Conservation (phyloP, 37 sponge, comb jelly and placozoan genomes). For the Tethya wilhelma region DNA sequence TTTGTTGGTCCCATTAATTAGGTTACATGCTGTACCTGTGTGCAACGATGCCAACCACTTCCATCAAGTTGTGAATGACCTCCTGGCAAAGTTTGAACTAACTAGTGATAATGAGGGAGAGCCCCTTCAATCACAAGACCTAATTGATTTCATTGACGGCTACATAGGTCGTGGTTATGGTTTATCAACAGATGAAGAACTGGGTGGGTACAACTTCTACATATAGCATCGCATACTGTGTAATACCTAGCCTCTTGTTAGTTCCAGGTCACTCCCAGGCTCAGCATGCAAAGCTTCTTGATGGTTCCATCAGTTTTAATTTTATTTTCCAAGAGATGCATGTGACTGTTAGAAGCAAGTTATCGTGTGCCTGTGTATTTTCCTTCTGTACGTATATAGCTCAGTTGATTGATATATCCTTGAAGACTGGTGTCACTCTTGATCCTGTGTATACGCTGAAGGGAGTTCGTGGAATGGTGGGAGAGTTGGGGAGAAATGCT, state of each 20-base stretch:
- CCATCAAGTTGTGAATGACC: constrained; percentile 57
- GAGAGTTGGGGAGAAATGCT: constrained; percentile 67
- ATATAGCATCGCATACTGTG: too few relatives aligned
- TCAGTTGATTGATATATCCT: constrained; percentile 42
- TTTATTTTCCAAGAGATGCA: too few relatives aligned
- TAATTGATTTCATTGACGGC: constrained; percentile 86
- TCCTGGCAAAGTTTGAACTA: constrained; percentile 37
- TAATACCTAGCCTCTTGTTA: too few relatives aligned
- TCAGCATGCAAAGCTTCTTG: too few relatives aligned
- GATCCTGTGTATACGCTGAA: constrained; percentile 85
- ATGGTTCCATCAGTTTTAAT: too few relatives aligned
- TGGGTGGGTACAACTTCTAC: too few relatives aligned
- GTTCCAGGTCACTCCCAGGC: too few relatives aligned
- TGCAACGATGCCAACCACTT: constrained; percentile 66
- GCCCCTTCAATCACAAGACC: constrained; percentile 18
- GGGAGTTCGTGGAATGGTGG: constrained; percentile 83
- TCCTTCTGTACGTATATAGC: too few relatives aligned
- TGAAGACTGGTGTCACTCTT: constrained; percentile 70
- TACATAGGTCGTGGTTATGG: constrained; percentile 86
- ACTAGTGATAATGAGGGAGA: neutral
- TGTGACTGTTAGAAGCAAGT: too few relatives aligned
- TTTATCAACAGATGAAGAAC: constrained; percentile 74
- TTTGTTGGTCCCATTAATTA: neutral
- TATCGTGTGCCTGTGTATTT: too few relatives aligned
- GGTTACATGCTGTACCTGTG: constrained; percentile 85